phyloP scores from a whole-genome alignment of 1,140 invertebrate species.

The Pogonognathellus flavescens region DNA sequence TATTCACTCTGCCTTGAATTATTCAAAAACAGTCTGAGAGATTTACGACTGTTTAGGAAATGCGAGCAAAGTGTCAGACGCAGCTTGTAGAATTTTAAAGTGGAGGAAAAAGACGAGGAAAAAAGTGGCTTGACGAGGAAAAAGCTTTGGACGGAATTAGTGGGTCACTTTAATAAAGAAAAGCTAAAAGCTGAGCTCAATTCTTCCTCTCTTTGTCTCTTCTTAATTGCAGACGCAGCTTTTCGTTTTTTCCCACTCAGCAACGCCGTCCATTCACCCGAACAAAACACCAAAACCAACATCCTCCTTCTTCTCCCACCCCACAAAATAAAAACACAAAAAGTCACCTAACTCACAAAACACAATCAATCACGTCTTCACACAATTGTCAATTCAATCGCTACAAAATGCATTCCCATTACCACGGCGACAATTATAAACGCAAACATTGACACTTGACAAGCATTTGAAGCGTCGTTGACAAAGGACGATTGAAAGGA shows the following conservation, averaged over 20 bases:
- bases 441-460: too few relatives aligned
- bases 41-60: too few relatives aligned
- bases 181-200: not conserved
- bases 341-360: not conserved
- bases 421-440: too few relatives aligned
- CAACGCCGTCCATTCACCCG: not conserved
- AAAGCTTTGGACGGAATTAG: not conserved
- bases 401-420: too few relatives aligned
- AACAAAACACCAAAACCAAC: not conserved
- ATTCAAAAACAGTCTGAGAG: too few relatives aligned
- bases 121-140: conserved; percentile 28
- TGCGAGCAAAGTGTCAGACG: too few relatives aligned
- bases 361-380: too few relatives aligned
- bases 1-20: too few relatives aligned
- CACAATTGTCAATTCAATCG: too few relatives aligned
- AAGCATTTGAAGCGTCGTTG: too few relatives aligned
- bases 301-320: not conserved
- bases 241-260: not conserved
- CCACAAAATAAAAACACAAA: not conserved
- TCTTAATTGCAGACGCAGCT: not conserved
- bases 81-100: not conserved
- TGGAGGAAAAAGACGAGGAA: not conserved
- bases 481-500: too few relatives aligned
- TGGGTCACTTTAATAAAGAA: conserved; percentile 28
- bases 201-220: not conserved